Percentiles rank a stretch among this genome's conserved stretches.
phyloP scores from a whole-genome alignment of 2,888 invertebrate genomes.

The Dicranocentrus wangi region DNA sequence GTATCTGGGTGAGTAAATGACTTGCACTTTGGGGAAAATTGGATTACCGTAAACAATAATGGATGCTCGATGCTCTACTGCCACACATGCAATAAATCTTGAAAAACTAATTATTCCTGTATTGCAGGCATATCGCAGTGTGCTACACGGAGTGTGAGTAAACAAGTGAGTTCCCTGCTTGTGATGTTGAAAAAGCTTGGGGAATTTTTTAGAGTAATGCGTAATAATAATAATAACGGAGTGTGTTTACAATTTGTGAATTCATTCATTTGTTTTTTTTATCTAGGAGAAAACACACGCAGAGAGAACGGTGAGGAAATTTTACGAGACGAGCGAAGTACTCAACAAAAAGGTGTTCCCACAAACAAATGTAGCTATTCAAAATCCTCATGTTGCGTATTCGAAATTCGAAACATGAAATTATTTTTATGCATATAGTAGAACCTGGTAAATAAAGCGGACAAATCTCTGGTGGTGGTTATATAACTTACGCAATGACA shows the following conservation, averaged over 20 bases:
- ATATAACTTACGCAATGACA: too few relatives aligned
- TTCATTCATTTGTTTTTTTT: neutral
- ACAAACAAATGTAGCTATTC: too few relatives aligned
- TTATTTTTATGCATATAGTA: too few relatives aligned
- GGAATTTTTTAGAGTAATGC: neutral
- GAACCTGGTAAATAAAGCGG: too few relatives aligned
- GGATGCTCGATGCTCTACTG: slow-evolving; percentile 35
- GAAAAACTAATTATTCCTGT: slow-evolving; percentile 35
- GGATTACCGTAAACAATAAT: slow-evolving; percentile 50
- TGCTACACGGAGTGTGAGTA: neutral
- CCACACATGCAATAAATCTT: slow-evolving; percentile 39
- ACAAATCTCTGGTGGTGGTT: too few relatives aligned
- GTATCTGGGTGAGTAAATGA: slow-evolving; percentile 53
- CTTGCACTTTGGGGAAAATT: slow-evolving; percentile 43
- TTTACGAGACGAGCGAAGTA: too few relatives aligned
- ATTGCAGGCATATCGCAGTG: neutral
- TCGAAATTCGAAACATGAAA: too few relatives aligned
- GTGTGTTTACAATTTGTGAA: slow-evolving; percentile 7
- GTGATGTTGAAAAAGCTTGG: neutral
- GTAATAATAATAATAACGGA: too few relatives aligned
- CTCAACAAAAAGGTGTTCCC: too few relatives aligned
- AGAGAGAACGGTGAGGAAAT: too few relatives aligned
- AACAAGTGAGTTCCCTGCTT: neutral
- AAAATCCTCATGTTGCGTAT: too few relatives aligned
- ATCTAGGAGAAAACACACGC: too few relatives aligned